Percentiles rank a stretch among this genome's conserved stretches.
These are phyloP conservation scores for Myripristis jacobus DNA, from an alignment of 2,797 vertebrate genomes.

Conservation along the genomic window DNA sequence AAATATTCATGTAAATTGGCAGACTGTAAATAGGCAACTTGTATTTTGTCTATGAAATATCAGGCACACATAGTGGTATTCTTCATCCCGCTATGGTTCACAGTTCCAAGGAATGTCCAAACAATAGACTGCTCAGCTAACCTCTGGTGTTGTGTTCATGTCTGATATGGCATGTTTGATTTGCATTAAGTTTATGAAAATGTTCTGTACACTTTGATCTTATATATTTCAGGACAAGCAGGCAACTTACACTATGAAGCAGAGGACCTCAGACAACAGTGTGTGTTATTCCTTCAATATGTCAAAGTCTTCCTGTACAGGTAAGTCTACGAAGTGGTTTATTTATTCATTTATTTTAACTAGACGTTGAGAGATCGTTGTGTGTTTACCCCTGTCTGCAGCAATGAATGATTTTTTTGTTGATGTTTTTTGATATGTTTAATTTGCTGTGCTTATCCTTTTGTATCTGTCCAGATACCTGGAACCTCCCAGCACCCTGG, in stretches of 20 bases:
- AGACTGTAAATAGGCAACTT: background rate
- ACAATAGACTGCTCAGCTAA: background rate
- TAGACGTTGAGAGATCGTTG: background rate
- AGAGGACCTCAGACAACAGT: slow-evolving; percentile 88
- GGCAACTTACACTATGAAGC: slow-evolving; percentile 91
- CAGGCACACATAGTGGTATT: background rate
- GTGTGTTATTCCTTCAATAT: slow-evolving; percentile 92
- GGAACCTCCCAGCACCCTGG: slow-evolving; percentile 78
- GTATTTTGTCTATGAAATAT: background rate
- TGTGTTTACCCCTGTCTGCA: background rate
- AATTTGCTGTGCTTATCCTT: background rate
- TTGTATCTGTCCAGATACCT: slow-evolving; percentile 61
- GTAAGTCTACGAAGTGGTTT: slow-evolving; percentile 78
- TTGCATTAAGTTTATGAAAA: slow-evolving; percentile 19
- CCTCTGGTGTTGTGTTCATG: background rate
- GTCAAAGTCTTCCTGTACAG: slow-evolving; percentile 95
- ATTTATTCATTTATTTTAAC: background rate
- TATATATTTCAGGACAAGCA: slow-evolving; percentile 86
- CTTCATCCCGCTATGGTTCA: background rate
- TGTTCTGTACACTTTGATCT: background rate
- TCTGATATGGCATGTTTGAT: slow-evolving; percentile 11
- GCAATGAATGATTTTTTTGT: background rate
- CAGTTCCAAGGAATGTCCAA: background rate
- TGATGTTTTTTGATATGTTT: slow-evolving; percentile 2
- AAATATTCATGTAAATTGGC: background rate